phyloP scores from a whole-genome alignment of 2,888 invertebrate genomes.

The Oxycera nigricornis region DNA sequence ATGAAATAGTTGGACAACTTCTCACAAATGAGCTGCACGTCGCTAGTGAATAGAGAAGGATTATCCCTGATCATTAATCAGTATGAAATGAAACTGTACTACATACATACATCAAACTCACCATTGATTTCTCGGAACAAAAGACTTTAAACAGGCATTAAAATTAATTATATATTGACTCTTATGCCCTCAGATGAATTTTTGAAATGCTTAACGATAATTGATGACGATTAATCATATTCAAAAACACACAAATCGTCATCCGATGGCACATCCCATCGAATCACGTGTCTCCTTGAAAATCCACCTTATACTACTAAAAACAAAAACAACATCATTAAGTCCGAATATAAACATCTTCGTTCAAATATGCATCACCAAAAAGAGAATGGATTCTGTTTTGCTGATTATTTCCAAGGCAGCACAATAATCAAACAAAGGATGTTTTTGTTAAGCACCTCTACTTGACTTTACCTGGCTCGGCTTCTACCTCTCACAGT shows the following conservation, averaged over 20 bases:
- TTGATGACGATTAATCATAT: too few relatives aligned
- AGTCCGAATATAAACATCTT: too few relatives aligned
- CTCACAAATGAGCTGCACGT: too few relatives aligned
- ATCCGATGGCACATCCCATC: too few relatives aligned
- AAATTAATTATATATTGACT: too few relatives aligned
- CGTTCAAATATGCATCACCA: not conserved
- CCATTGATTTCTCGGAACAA: not conserved
- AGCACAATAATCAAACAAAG: not conserved
- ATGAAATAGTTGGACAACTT: too few relatives aligned
- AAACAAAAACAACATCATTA: not conserved
- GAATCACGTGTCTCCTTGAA: too few relatives aligned
- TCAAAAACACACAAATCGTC: too few relatives aligned
- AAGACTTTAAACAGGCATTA: not conserved
- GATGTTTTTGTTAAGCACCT: not conserved
- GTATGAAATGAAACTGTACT: not conserved
- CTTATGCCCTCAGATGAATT: too few relatives aligned
- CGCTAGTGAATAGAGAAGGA: not conserved
- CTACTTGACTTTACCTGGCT: not conserved
- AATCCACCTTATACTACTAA: not conserved
- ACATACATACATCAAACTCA: too few relatives aligned
- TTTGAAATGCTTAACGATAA: too few relatives aligned
- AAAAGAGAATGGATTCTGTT: not conserved
- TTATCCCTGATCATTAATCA: not conserved
- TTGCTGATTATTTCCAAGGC: not conserved
- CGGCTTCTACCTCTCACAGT: not conserved